Conservation (phyloP, 2,888 invertebrate species). For the Brassicogethes aeneus region DNA sequence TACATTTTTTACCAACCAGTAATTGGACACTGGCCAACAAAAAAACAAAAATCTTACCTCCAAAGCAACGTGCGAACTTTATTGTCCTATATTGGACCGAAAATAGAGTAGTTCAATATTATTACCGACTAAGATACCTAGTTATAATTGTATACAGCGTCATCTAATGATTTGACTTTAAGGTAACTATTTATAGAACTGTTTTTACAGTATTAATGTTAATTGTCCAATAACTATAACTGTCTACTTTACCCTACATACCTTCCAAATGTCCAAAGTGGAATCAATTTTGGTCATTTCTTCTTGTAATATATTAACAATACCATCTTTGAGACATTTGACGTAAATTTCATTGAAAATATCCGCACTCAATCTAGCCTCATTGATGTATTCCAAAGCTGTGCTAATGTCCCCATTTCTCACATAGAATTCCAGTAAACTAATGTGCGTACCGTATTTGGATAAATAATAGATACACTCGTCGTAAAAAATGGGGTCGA, state of each 20-base stretch:
- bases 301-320: constrained; percentile 50
- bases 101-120: no score
- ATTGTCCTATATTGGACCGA: no score
- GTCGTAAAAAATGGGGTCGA: constrained; percentile 55
- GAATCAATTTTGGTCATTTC: constrained; percentile 57
- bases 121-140: no score
- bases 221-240: no score
- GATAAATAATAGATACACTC: constrained; percentile 77
- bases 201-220: no score
- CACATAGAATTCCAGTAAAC: constrained; percentile 67
- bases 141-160: no score
- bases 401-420: constrained; percentile 60
- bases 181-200: no score
- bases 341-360: constrained; percentile 68
- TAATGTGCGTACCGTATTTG: constrained; percentile 68
- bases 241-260: constrained; percentile 36
- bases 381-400: constrained; percentile 60
- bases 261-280: constrained; percentile 61
- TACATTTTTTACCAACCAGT: no score
- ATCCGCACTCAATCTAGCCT: constrained; percentile 59
- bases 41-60: no score
- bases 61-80: no score
- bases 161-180: no score
- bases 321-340: constrained; percentile 57
- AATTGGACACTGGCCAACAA: no score